A percentile compares a stretch with the other conserved stretches of the same genome.
These are phyloP conservation scores for Macrobrachium rosenbergii DNA, from an alignment of 1,140 invertebrate species.

Conservation along the genomic window DNA sequence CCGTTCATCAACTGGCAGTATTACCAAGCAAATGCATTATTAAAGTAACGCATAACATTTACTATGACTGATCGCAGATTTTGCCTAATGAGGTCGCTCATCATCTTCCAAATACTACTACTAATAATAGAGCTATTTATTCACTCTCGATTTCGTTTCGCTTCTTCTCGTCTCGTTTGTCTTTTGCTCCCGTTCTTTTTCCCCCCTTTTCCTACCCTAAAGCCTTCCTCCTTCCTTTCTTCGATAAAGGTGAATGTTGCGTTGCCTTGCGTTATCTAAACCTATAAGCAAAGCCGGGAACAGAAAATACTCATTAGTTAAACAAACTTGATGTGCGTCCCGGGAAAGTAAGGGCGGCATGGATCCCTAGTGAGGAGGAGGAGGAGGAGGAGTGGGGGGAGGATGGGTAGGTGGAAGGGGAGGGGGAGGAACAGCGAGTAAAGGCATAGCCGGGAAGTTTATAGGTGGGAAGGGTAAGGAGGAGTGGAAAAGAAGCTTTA, in stretches of 20 bases:
- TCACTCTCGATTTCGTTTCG: background rate
- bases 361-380: background rate
- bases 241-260: background rate
- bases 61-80: too few relatives aligned
- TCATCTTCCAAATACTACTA: too few relatives aligned
- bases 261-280: slow-evolving; percentile 43
- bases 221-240: slow-evolving; percentile 7
- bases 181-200: background rate
- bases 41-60: too few relatives aligned
- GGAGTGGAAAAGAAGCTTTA: background rate
- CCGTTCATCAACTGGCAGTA: too few relatives aligned
- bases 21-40: too few relatives aligned
- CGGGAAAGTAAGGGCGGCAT: background rate
- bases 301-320: slow-evolving; percentile 61
- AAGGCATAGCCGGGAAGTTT: too few relatives aligned
- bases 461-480: background rate
- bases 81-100: too few relatives aligned
- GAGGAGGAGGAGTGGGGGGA: background rate
- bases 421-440: slow-evolving; percentile 1
- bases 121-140: background rate
- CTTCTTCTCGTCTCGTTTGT: background rate
- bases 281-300: slow-evolving; percentile 51
- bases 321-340: slow-evolving; percentile 45
- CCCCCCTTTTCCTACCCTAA: slow-evolving; percentile 1
- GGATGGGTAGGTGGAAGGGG: background rate